These are phyloP conservation scores for Lasaia peninsularis DNA, from an alignment of 1,140 invertebrate species.

Conservation along the genomic window DNA sequence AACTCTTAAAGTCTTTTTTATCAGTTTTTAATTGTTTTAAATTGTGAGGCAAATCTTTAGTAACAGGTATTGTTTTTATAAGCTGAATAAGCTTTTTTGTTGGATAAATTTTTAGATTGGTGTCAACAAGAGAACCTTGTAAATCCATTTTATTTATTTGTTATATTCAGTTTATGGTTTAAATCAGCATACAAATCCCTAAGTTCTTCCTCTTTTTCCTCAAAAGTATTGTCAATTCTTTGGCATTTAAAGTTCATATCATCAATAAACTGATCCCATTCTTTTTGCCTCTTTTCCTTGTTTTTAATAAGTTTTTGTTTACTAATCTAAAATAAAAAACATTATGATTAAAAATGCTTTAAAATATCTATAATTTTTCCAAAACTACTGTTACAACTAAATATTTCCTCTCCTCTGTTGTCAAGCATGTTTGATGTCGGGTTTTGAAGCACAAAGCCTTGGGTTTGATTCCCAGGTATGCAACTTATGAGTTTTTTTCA, in stretches of 20 bases:
- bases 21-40: constrained; percentile 44
- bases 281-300: constrained; percentile 78
- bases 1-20: constrained; percentile 19
- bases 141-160: constrained; percentile 73
- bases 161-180: constrained; percentile 85
- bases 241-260: constrained; percentile 86
- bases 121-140: constrained; percentile 78
- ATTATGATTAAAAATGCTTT: background rate
- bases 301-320: constrained; percentile 77
- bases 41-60: constrained; percentile 52
- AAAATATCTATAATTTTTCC: background rate
- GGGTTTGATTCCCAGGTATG: no score
- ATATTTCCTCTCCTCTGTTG: no score
- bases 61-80: constrained; percentile 55
- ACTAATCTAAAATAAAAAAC: constrained; percentile 42
- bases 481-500: no score
- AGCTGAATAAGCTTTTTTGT: constrained; percentile 74
- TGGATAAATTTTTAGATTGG: constrained; percentile 78
- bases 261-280: constrained; percentile 86
- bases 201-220: constrained; percentile 87
- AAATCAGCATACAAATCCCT: constrained; percentile 85
- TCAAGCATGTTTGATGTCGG: no score
- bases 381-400: no score
- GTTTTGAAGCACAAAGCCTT: no score
- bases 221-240: constrained; percentile 86